Base-by-base conservation (phyloP, 2,888 invertebrate genomes). In the Amorpha juglandis region DNA sequence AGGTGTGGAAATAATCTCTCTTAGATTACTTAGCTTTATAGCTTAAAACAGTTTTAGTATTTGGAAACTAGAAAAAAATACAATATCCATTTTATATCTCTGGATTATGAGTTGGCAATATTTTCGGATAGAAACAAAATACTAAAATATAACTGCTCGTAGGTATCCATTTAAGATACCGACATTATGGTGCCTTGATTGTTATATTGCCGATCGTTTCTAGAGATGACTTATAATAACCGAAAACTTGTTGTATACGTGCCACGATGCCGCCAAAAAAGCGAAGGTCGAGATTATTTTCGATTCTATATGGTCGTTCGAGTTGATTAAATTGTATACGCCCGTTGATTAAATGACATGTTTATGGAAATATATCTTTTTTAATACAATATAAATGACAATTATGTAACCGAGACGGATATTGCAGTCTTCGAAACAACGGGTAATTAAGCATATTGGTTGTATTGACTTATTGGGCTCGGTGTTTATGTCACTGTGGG, bases 201-300 rank as follows among this genome's bases (percentile, higher is more conserved):
- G 64, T 64, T 48, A 64, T 52, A 27, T 55, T 35, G 35, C 0
- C 21, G 53, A 47, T 55, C 21, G 16, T 19, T 27, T 45, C 21
- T 4, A 27, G 12, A 64, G 42, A 58, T 42, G 19, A 21, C 19
- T 33, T 35, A 58, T 38, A 58, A 58, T 19, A 64, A 53, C 48
- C 35, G 11, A 55, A 33, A 64, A 64, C 64, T 48, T 14, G 53
- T 58, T 58, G 58, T 42, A 48, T 42, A 63, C 52, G 42, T 50
- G 42, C 19, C 21, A 35, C 33, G 16, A 7, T 16, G 53, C 42
- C 21, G 45, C 55, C 53, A 64, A 64, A 64, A 64, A 55, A 12
- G 4, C 52, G 58, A 69, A 69, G 69, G 67, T 66, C 62, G 63
- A 38, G 51, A 65, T 66, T 38, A 69, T 69, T 69, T 68, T 53